Evolutionary conservation across 2,888 invertebrate species (phyloP).

Genomic region (Drosophila setosimentum): DNA sequence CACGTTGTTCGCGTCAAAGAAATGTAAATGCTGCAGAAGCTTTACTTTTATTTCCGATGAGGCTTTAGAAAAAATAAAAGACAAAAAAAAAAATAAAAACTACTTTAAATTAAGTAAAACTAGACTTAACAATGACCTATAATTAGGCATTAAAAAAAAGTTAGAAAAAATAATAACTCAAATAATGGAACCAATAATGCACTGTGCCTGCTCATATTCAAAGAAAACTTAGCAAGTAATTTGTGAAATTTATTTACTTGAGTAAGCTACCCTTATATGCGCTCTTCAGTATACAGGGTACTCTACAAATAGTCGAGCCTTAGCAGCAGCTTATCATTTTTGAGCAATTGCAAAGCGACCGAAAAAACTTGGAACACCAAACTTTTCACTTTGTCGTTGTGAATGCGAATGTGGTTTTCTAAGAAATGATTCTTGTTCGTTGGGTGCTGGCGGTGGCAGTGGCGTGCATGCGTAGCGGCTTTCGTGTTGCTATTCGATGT

Average conservation of each 20-base stretch:
- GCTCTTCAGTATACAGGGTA: constrained; percentile 27
- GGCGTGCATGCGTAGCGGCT: constrained; percentile 46
- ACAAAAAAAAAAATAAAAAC: constrained; percentile 1
- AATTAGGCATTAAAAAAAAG: too few relatives aligned
- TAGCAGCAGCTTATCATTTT: constrained; percentile 60
- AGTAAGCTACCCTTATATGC: not conserved
- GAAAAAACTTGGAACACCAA: constrained; percentile 41
- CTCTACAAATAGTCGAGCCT: not conserved
- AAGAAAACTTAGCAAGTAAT: not conserved
- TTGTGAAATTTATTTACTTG: not conserved
- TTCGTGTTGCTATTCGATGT: constrained; percentile 74
- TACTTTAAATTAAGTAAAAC: not conserved
- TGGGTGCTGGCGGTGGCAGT: constrained; percentile 3
- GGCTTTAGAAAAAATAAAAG: constrained; percentile 14
- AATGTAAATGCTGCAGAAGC: constrained; percentile 26
- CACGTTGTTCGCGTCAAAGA: constrained; percentile 24
- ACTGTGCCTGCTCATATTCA: not conserved
- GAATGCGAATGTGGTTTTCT: constrained; percentile 55
- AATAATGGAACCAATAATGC: too few relatives aligned
- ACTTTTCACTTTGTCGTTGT: constrained; percentile 73
- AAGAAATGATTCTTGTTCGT: constrained; percentile 14
- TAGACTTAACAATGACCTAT: too few relatives aligned
- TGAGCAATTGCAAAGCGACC: constrained; percentile 30
- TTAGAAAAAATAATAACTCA: too few relatives aligned
- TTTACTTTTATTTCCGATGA: constrained; percentile 11